Conservation (phyloP, 2,797 vertebrate species). For the Artibeus lituratus region DNA sequence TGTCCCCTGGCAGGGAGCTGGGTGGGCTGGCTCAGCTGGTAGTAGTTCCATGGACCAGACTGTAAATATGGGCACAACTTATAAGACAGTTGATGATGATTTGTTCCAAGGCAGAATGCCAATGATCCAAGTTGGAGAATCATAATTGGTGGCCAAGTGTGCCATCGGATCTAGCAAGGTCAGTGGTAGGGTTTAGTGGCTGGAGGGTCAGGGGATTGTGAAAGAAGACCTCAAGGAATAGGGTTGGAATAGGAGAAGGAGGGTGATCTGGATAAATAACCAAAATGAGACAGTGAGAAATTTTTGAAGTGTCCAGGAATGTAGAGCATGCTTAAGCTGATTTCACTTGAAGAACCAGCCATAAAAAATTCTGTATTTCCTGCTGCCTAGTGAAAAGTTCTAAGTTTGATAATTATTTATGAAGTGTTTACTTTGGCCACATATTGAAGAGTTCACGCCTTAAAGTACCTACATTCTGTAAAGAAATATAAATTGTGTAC, state of each 20-base stretch:
- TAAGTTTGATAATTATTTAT: constrained; percentile 32
- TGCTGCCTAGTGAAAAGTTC: constrained; percentile 4
- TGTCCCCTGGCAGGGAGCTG: background rate
- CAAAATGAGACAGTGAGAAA: background rate
- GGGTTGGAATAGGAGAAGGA: background rate
- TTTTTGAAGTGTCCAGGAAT: background rate
- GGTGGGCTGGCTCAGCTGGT: background rate
- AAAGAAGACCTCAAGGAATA: background rate
- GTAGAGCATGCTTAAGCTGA: background rate
- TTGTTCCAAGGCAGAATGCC: background rate
- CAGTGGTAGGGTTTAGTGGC: background rate
- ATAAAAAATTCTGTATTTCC: background rate
- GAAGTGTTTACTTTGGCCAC: constrained; percentile 17
- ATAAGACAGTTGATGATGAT: background rate
- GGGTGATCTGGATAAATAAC: background rate
- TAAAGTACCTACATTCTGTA: constrained; percentile 7
- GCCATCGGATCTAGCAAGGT: background rate
- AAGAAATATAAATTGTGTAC: constrained; percentile 40
- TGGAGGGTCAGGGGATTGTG: background rate
- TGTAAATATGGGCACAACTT: background rate
- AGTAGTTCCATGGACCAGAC: background rate
- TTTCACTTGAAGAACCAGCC: background rate
- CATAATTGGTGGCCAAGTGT: background rate
- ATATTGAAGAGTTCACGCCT: background rate
- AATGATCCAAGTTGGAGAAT: background rate